phyloP scores from a whole-genome alignment of 2,113 vertebrate genomes.

The Microtus montanus region DNA sequence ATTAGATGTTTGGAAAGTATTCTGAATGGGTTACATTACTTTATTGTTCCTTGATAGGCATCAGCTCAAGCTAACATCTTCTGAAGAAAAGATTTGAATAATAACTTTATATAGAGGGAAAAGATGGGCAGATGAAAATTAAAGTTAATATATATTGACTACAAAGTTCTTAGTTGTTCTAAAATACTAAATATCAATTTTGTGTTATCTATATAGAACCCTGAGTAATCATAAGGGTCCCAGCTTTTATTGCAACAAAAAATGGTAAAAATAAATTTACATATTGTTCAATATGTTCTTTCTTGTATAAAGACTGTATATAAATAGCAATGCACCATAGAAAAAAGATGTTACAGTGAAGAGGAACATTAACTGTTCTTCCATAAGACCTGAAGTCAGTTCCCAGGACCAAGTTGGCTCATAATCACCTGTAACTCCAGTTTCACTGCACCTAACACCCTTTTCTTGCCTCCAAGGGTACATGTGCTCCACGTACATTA shows the following conservation, averaged over 20 bases:
- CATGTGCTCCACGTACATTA: too few relatives aligned
- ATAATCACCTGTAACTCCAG: not conserved
- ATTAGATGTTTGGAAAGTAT: slow-evolving; percentile 67
- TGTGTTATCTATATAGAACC: not conserved
- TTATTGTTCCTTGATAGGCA: slow-evolving; percentile 48
- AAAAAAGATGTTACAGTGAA: not conserved
- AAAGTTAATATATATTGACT: slow-evolving; percentile 19
- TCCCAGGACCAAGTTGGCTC: not conserved
- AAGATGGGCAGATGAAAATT: not conserved
- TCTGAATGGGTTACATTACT: not conserved
- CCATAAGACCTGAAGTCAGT: not conserved
- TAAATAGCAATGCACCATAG: not conserved
- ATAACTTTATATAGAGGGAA: not conserved
- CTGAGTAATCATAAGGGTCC: not conserved
- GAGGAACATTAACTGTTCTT: not conserved
- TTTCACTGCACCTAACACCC: too few relatives aligned
- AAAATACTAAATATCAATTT: not conserved
- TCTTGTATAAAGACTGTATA: not conserved
- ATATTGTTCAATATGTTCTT: not conserved
- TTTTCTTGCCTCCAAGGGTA: not conserved
- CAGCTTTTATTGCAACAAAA: not conserved
- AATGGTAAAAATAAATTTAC: not conserved
- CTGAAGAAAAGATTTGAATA: slow-evolving; percentile 5
- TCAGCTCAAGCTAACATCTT: slow-evolving; percentile 37
- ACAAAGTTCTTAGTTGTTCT: not conserved